Evolutionary conservation across 2,113 vertebrate species (phyloP), one percentile per base, ranked within the genome.

Genomic region (Apteryx owenii): DNA sequence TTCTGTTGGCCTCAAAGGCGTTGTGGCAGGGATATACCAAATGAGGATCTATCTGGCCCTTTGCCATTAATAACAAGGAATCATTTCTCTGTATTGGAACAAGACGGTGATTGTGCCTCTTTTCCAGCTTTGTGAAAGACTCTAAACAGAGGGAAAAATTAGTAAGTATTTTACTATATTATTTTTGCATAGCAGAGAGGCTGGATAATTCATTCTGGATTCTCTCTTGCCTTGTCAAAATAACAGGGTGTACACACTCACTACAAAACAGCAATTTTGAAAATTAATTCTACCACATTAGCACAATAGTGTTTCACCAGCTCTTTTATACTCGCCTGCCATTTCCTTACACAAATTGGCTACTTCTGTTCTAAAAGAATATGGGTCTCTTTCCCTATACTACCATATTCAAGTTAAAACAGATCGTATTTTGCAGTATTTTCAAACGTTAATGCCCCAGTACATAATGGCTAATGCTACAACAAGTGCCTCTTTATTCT

Each of bases 1-100:
- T 92, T 89, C 69, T 79, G 61, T 69, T 89, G 73, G 77, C 56
- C 81, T 95, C 72, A 69, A 53, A 92, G 69, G 31, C 93, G 33
- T 54, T 71, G 65, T 69, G 62, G 72, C 77, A 28, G 54, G 51
- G n/a, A 82, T 81, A 68, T 18, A 84, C 38, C 81, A 84, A 90
- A 84, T 5, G 22, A 95, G 42, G 85, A 89, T 62, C 78, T 82
- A n/a, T 68, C 77, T 95, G 92, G 80, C 80, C 64, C 46, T 92
- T 84, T 92, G 88, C 85, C 95, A 88, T 88, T 90, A 95, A 90
- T 88, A 93, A 95, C 53, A 92, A 76, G 58, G 86, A 90, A 80
- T 77, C 8, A 65, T 92, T 94, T 92, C 66, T 93, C 89, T 87
- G 13, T 93, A 76, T 79, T 92, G 64, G 80, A 97, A 94, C 81